Percentiles rank a stretch among this genome's conserved stretches.
phyloP scores from a whole-genome alignment of 1,140 invertebrate genomes.

The Drosophila melanica region DNA sequence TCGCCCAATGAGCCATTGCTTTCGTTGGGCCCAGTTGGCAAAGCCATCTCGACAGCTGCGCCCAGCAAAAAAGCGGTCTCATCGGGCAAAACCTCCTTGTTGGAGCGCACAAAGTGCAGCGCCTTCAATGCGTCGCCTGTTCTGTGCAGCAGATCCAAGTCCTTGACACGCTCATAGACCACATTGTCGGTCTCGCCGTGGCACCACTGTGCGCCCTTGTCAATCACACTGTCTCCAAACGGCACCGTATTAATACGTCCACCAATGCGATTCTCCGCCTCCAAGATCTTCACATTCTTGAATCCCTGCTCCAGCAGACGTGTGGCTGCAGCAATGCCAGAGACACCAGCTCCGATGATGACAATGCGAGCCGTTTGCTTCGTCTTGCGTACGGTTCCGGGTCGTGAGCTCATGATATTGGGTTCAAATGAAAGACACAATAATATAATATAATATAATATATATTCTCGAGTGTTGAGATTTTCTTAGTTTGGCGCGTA shows the following conservation, averaged over 20 bases:
- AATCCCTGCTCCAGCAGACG: conserved; percentile 85
- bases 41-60: conserved; percentile 12
- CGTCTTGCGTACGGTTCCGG: conserved; percentile 1
- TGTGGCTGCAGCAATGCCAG: conserved; percentile 87
- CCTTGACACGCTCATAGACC: conserved; percentile 87
- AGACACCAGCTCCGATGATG: conserved; percentile 86
- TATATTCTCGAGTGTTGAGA: not conserved
- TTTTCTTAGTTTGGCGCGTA: not conserved
- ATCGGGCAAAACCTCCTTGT: conserved; percentile 71
- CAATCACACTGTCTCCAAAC: conserved; percentile 87
- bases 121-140: conserved; percentile 36
- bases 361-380: conserved; percentile 81
- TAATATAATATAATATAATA: no score
- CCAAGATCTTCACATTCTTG: conserved; percentile 85
- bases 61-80: conserved; percentile 51
- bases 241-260: conserved; percentile 87
- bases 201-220: conserved; percentile 92
- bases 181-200: conserved; percentile 91
- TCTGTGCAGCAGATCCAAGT: conserved; percentile 85
- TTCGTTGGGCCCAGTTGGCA: conserved; percentile 45
- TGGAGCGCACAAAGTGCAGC: conserved; percentile 76
- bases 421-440: not conserved
- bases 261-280: conserved; percentile 90
- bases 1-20: conserved; percentile 84
- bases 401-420: conserved; percentile 3